Base-by-base conservation (phyloP, 1,140 invertebrate species). In the Musca vetustissima region DNA sequence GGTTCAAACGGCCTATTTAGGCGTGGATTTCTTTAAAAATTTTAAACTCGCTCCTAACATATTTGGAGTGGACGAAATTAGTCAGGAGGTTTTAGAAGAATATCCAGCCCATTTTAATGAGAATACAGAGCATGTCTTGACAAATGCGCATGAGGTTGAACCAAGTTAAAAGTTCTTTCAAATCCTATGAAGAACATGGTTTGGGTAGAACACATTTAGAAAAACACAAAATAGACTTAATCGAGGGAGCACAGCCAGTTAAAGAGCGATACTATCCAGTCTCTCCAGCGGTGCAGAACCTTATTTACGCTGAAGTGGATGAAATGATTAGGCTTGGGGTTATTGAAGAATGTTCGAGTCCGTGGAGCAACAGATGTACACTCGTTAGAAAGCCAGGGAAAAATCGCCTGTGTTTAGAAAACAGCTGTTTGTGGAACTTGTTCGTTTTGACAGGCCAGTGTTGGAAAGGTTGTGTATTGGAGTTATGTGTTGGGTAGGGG, bases 341-440 rank as follows among this genome's bases (percentile, higher is more conserved):
- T 4, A 73, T 73, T 32, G 69, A 73, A 36, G 64, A 67, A 25
- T 66, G 67, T 21, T 52, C 53, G 11, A 72, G 73, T 65, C 67
- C 73, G 1, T 70, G 72, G 72, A 71, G 61, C 19, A 70, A 68
- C 61, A 65, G 70, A 25, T 57, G 55, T 36, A 69, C 68, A n/a
- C n/a, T 73, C 0, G 67, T 70, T 15, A 67, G 28, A 17, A 68
- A 55, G 19, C 52, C 52, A 24, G 52, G 21, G 9, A 70, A 71
- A 61, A 32, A 36, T 64, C 59, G 70, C n/a, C 17, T 73, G 2
- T 74, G 70, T 47, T 47, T 75, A 14, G 70, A 28, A 28, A 28
- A 28, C 28, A 28, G 28, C 28, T 28, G 28, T 3, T 28, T 28
- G 28, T 28, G 28, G 28, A 28, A 28, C 28, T 28, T 28, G 28